Evolutionary conservation across 2,113 vertebrate species (phyloP).

Genomic region (Machaerirhynchus nigripectus): DNA sequence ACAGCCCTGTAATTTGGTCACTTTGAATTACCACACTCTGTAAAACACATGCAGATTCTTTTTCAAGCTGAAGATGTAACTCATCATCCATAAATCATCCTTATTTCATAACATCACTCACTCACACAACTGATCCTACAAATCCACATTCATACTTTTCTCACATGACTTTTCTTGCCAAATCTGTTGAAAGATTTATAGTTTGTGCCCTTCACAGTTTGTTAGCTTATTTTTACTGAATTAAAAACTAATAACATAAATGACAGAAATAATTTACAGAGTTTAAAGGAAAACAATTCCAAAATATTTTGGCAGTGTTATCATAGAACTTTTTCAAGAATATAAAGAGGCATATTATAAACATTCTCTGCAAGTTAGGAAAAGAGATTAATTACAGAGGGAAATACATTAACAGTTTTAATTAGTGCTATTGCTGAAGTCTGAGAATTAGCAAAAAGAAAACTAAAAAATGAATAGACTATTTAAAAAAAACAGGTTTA

Average conservation of each 20-base stretch:
- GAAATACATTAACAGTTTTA: not conserved
- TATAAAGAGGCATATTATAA: not conserved
- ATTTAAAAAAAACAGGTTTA: not conserved
- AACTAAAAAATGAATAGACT: not conserved
- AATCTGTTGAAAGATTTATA: not conserved
- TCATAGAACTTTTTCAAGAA: not conserved
- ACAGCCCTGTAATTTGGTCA: not conserved
- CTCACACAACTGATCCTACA: not conserved
- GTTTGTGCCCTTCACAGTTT: not conserved
- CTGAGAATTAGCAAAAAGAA: not conserved
- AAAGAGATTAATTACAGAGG: not conserved
- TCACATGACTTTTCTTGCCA: not conserved
- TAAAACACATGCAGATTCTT: not conserved
- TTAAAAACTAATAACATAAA: not conserved
- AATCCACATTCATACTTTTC: not conserved
- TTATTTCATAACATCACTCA: not conserved
- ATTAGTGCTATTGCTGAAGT: not conserved
- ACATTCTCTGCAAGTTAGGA: not conserved
- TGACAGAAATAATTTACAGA: not conserved
- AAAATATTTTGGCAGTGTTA: not conserved
- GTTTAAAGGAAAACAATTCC: not conserved
- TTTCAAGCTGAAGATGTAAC: not conserved
- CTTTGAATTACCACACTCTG: not conserved
- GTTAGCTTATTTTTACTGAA: not conserved
- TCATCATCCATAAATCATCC: not conserved